Percentiles rank a stretch among this genome's conserved stretches.
Conservation (phyloP, 2,113 vertebrate genomes). For the Tapirus terrestris region DNA sequence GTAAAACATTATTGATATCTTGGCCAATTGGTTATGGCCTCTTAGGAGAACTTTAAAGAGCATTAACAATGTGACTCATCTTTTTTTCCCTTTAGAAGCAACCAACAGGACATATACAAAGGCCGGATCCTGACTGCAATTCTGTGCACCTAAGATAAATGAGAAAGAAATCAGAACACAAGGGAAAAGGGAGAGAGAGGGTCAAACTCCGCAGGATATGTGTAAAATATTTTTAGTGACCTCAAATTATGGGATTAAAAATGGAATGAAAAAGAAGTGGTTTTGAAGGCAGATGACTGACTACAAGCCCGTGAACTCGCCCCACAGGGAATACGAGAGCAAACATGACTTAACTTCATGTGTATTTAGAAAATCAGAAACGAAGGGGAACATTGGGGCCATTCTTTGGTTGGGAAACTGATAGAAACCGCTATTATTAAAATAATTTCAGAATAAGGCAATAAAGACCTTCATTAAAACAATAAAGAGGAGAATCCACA, state of each 20-base stretch:
- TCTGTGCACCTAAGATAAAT: constrained; percentile 29
- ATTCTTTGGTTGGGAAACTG: neutral
- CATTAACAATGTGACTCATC: neutral
- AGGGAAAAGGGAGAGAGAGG: neutral
- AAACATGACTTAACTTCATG: neutral
- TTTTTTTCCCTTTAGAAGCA: neutral
- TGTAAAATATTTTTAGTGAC: constrained; percentile 30
- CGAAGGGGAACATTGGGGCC: neutral
- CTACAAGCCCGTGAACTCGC: neutral
- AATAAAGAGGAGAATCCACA: neutral
- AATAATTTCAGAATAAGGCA: neutral
- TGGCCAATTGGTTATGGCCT: neutral
- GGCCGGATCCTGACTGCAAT: neutral
- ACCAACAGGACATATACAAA: neutral
- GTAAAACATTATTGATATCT: neutral
- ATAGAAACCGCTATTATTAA: neutral
- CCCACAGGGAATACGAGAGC: neutral
- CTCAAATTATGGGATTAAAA: constrained; percentile 61
- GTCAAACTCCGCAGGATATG: neutral
- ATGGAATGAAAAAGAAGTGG: constrained; percentile 25
- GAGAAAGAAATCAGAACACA: constrained; percentile 2
- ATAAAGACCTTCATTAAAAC: neutral
- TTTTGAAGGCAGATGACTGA: constrained; percentile 13
- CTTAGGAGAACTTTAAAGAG: neutral
- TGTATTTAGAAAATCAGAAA: neutral